Evolutionary conservation across 2,888 invertebrate genomes (phyloP).

Genomic region (Hololepta plana): DNA sequence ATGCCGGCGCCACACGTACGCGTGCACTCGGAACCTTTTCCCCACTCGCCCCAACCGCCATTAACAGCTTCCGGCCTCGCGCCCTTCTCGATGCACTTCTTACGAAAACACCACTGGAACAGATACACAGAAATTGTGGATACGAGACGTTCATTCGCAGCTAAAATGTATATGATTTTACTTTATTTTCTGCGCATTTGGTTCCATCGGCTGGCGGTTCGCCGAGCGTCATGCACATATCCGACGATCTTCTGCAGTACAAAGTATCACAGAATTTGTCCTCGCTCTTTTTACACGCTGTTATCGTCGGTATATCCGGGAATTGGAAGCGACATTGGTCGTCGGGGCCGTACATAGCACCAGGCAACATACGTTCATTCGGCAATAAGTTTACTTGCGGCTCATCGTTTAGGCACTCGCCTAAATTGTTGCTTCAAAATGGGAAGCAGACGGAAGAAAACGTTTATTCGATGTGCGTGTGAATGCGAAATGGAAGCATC

Average conservation of each 20-base stretch:
- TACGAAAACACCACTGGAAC: slow-evolving; percentile 44
- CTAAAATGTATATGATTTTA: slow-evolving; percentile 11
- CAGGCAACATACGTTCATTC: slow-evolving; percentile 36
- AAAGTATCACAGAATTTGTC: slow-evolving; percentile 28
- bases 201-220: slow-evolving; percentile 48
- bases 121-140: slow-evolving; percentile 4
- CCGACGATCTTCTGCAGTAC: slow-evolving; percentile 30
- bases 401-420: slow-evolving; percentile 44
- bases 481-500: slow-evolving; percentile 12
- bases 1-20: slow-evolving; percentile 47
- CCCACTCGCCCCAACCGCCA: slow-evolving; percentile 50
- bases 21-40: slow-evolving; percentile 37
- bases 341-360: slow-evolving; percentile 45
- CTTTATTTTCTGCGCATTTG: slow-evolving; percentile 42
- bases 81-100: slow-evolving; percentile 41
- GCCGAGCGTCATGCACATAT: slow-evolving; percentile 31
- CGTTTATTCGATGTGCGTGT: too few species aligned
- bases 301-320: slow-evolving; percentile 19
- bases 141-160: too few species aligned
- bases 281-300: slow-evolving; percentile 17
- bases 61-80: slow-evolving; percentile 40
- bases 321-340: slow-evolving; percentile 36
- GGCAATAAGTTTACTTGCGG: slow-evolving; percentile 36
- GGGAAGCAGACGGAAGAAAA: slow-evolving; percentile 2
- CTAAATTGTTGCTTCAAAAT: slow-evolving; percentile 38